Evolutionary conservation across 2,888 invertebrate genomes (phyloP), one percentile per base, ranked within the genome.

Genomic region (Dicycla oo): DNA sequence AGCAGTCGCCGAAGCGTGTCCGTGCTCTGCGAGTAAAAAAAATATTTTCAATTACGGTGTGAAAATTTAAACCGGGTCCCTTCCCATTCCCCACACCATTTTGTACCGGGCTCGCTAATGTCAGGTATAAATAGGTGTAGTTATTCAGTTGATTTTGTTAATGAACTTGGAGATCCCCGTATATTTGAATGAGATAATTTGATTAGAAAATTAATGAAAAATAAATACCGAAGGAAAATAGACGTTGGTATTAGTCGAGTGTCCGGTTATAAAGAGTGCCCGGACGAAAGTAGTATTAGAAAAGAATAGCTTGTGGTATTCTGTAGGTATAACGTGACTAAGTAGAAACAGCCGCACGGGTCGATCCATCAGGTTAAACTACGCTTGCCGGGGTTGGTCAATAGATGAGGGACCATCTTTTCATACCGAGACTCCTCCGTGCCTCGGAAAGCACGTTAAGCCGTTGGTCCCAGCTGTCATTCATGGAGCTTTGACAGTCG

Each of bases 41-140:
- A 75, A 76, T 82, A 86, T 84, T 84, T 85, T 51, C 80, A 82
- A 84, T 84, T 78, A 78, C 75, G 73, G 78, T 62, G 75, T 73
- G 71, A 78, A 82, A 79, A 79, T 82, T 75, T 78, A 78, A 78
- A 70, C 69, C 23, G 51, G 49, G 40, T 53, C 69, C 76, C 68
- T 72, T 75, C 51, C 62, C 58, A 53, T 45, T 58, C 8, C 34
- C 56, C 56, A 69, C 56, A 57, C 75, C 51, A 26, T 69, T 67
- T 61, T 71, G 56, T 69, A 60, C 62, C 43, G 58, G 51, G 23
- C 43, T 69, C 53, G 56, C 51, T 75, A 67, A 69, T 73, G 64
- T 62, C 53, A 51, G 34, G 47, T 69, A 64, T 61, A 73, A 76
- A 79, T 58, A 67, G 67, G 53, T 62, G 15, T 64, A 73, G 69